A percentile compares a stretch with the other conserved stretches of the same genome.
Evolutionary conservation across 2,888 invertebrate genomes (phyloP).

Genomic region (Lapara coniferarum): DNA sequence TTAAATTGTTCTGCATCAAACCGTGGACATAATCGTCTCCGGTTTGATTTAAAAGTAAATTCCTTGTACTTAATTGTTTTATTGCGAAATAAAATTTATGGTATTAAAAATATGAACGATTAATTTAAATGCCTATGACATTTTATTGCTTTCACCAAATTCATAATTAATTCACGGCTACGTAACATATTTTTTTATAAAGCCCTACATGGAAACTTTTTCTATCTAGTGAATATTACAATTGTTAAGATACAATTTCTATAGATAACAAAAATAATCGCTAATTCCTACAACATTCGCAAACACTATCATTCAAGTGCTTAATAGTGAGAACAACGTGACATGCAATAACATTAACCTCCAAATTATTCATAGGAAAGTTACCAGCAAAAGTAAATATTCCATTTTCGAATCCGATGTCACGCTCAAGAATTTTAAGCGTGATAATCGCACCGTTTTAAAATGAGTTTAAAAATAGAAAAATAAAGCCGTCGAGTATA

Average conservation of each 20-base stretch:
- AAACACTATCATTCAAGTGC: background rate
- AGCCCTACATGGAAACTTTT: too few species aligned
- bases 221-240: too few species aligned
- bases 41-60: slow-evolving; percentile 9
- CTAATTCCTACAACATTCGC: background rate
- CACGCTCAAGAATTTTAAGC: slow-evolving; percentile 31
- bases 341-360: background rate
- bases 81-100: background rate
- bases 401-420: background rate
- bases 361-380: background rate
- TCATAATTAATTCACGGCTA: too few species aligned
- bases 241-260: too few species aligned
- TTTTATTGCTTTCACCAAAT: too few species aligned
- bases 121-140: too few species aligned
- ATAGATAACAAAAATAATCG: background rate
- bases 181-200: too few species aligned
- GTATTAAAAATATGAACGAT: too few species aligned
- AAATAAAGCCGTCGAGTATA: slow-evolving; percentile 38
- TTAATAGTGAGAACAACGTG: background rate
- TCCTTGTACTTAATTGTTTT: background rate
- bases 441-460: slow-evolving; percentile 32
- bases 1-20: slow-evolving; percentile 58
- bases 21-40: slow-evolving; percentile 24
- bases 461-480: slow-evolving; percentile 37
- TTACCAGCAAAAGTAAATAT: background rate